phyloP scores from a whole-genome alignment of 1,140 invertebrate species.

The Drosophila nannoptera region DNA sequence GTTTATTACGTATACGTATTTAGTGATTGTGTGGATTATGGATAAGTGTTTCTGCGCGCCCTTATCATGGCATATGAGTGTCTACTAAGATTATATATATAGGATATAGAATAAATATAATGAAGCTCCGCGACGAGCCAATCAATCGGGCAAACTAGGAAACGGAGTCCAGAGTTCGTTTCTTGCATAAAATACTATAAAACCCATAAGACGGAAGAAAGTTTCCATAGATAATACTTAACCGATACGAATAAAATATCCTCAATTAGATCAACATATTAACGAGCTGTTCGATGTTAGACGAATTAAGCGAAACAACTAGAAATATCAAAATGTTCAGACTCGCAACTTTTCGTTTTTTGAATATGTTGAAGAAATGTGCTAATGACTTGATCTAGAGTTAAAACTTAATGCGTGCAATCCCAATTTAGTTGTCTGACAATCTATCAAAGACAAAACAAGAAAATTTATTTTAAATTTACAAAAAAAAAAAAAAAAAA shows the following conservation, averaged over 20 bases:
- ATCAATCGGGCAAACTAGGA: conserved; percentile 11
- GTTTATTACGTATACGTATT: conserved; percentile 55
- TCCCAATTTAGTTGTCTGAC: conserved; percentile 46
- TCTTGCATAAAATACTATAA: too few species aligned
- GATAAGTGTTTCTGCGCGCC: conserved; percentile 13
- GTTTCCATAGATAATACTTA: too few species aligned
- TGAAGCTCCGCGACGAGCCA: background rate
- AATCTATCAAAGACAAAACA: conserved; percentile 51
- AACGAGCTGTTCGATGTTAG: background rate
- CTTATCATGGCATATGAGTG: conserved; percentile 11
- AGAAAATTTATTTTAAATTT: conserved; percentile 3
- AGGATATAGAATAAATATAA: conserved; percentile 7
- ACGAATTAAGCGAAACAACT: conserved; percentile 3
- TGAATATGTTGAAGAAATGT: background rate
- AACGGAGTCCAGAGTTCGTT: background rate
- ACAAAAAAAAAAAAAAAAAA: background rate
- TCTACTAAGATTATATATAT: conserved; percentile 20
- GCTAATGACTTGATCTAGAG: conserved; percentile 13
- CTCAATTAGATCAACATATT: too few species aligned
- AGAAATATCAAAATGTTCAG: conserved; percentile 10
- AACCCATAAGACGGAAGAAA: too few species aligned
- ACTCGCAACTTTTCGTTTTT: too few species aligned
- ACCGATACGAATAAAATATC: too few species aligned
- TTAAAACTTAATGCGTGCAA: conserved; percentile 23
- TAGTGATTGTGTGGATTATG: conserved; percentile 26